phyloP scores from a whole-genome alignment of 2,888 invertebrate species.

The Microdon myrmicae region DNA sequence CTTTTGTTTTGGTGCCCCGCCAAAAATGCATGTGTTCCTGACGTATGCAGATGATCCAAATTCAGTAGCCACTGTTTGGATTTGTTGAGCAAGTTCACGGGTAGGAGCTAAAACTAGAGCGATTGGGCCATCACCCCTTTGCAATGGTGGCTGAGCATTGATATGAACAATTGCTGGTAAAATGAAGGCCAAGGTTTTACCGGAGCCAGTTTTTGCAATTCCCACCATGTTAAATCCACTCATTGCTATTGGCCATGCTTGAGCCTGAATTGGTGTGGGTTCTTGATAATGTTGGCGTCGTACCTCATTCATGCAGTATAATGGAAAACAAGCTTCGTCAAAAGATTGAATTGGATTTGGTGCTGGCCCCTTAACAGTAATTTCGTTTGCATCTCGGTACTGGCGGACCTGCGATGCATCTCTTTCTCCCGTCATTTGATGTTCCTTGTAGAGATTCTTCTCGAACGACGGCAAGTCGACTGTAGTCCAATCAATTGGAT shows the following conservation, averaged over 20 bases:
- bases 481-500: constrained; percentile 70
- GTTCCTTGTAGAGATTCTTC: constrained; percentile 84
- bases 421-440: constrained; percentile 72
- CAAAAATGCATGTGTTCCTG: constrained; percentile 88
- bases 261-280: constrained; percentile 86
- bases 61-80: constrained; percentile 82
- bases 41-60: constrained; percentile 83
- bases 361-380: constrained; percentile 78
- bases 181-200: constrained; percentile 82
- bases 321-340: constrained; percentile 83
- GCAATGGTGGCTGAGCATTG: constrained; percentile 79
- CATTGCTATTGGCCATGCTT: constrained; percentile 88
- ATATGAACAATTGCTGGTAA: constrained; percentile 89
- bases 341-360: constrained; percentile 83
- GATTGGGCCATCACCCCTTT: constrained; percentile 85
- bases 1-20: constrained; percentile 86
- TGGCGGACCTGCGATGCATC: constrained; percentile 76
- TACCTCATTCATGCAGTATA: constrained; percentile 75
- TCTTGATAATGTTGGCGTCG: constrained; percentile 74
- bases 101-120: constrained; percentile 83
- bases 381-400: constrained; percentile 75
- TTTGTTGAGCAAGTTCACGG: constrained; percentile 82
- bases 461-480: constrained; percentile 76
- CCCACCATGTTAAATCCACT: constrained; percentile 85
- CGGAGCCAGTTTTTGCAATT: constrained; percentile 87